These are phyloP conservation scores for Drosophila novamexicana DNA, from an alignment of 1,140 invertebrate species.

Conservation along the genomic window DNA sequence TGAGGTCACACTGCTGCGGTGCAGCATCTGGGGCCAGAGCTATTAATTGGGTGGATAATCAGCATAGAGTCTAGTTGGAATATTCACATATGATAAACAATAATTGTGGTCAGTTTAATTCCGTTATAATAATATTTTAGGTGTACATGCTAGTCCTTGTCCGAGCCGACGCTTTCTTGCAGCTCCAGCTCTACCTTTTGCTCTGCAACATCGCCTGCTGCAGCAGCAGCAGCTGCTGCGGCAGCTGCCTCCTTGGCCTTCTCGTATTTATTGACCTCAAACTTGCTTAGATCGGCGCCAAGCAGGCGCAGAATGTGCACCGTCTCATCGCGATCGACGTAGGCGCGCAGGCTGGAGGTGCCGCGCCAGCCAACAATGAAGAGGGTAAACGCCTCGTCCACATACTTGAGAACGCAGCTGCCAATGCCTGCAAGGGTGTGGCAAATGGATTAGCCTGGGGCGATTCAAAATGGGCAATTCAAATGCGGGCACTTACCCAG, in stretches of 20 bases:
- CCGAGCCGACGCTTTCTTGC: not conserved
- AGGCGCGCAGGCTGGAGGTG: slow-evolving; percentile 93
- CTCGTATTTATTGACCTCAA: slow-evolving; percentile 84
- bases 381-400: slow-evolving; percentile 87
- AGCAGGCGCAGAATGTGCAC: slow-evolving; percentile 93
- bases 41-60: too few species aligned
- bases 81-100: slow-evolving; percentile 2
- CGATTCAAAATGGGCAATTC: not conserved
- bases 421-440: slow-evolving; percentile 86
- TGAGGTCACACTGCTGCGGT: too few species aligned
- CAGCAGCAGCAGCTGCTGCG: slow-evolving; percentile 39
- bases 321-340: slow-evolving; percentile 92
- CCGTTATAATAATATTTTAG: not conserved
- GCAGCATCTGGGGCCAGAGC: not conserved
- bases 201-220: slow-evolving; percentile 16
- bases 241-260: slow-evolving; percentile 70
- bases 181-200: not conserved
- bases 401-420: slow-evolving; percentile 90
- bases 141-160: not conserved
- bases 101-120: not conserved
- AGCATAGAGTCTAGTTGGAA: not conserved
- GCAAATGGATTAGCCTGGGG: not conserved
- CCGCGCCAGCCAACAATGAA: slow-evolving; percentile 95
- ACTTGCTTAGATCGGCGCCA: slow-evolving; percentile 92
- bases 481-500: slow-evolving; percentile 86